Evolutionary conservation across 2,888 invertebrate species (phyloP), one percentile per base, ranked within the genome.

Genomic region (Deilephila elpenor): DNA sequence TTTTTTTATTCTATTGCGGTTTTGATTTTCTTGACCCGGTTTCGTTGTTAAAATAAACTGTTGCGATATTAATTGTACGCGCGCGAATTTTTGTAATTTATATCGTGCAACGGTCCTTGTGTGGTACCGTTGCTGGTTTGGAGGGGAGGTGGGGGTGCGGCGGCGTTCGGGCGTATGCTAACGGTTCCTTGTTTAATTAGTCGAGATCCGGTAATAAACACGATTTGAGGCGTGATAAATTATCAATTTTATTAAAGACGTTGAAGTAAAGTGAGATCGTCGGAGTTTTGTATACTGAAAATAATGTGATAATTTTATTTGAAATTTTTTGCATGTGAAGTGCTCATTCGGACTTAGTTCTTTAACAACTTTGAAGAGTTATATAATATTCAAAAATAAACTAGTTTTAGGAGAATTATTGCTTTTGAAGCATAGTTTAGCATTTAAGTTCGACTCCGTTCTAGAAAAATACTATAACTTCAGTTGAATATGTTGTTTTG

Each of bases 1-100:
- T 64, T 75, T 82, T 78, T 81, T 85, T 88, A 87, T 89, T 88
- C 82, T 83, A 83, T 84, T 87, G 88, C 86, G 89, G 88, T 90
- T 91, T 90, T 86, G 82, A 89, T 91, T 93, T 91, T 92, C 92
- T 88, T 92, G 93, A 92, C 93, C 93, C 85, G 87, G 87, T 92
- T 93, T 87, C 86, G 83, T 83, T 81, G 87, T 88, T 87, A 84
- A 91, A 91, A 89, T 88, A 88, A 89, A 87, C 87, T 85, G 83
- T 86, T 86, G 89, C 87, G 88, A 89, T 86, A 90, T 90, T 90
- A 91, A 92, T 92, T 92, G 88, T 85, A 80, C 77, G 75, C 76
- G 78, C 72, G 80, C 76, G 81, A 79, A 79, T 80, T 76, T 78
- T 88, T 82, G 87, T 86, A 85, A 85, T 89, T 87, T 87, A 82